Conservation (phyloP, 2,888 invertebrate species). For the Spilosoma lubricipeda region DNA sequence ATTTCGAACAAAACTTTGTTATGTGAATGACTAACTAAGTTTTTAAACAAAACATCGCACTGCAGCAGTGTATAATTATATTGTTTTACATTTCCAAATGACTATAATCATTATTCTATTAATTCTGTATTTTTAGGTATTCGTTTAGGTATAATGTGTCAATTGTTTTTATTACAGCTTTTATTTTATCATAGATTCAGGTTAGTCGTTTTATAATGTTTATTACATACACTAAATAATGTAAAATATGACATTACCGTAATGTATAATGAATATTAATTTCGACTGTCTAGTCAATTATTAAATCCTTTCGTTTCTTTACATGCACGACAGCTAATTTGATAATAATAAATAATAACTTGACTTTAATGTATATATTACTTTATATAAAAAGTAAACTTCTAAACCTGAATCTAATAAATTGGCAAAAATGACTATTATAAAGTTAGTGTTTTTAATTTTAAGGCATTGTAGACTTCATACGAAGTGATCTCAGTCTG, state of each 20-base stretch:
- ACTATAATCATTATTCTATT: slow-evolving; percentile 3
- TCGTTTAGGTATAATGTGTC: slow-evolving; percentile 21
- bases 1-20: not conserved
- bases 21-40: slow-evolving; percentile 16
- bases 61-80: slow-evolving; percentile 23
- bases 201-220: not conserved
- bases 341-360: no score
- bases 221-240: not conserved
- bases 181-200: slow-evolving; percentile 19
- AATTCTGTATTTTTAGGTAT: not conserved
- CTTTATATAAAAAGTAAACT: not conserved
- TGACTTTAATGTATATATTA: no score
- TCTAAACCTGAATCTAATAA: slow-evolving; percentile 17
- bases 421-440: not conserved
- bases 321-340: not conserved
- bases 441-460: slow-evolving; percentile 33
- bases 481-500: slow-evolving; percentile 66
- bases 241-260: not conserved
- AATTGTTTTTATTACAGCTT: not conserved
- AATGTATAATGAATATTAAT: not conserved
- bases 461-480: slow-evolving; percentile 48
- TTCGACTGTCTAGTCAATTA: not conserved
- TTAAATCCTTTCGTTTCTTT: not conserved
- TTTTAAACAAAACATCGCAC: slow-evolving; percentile 7
- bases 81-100: slow-evolving; percentile 34